phyloP scores from a whole-genome alignment of 2,888 invertebrate species.

The Ceriagrion tenellum region DNA sequence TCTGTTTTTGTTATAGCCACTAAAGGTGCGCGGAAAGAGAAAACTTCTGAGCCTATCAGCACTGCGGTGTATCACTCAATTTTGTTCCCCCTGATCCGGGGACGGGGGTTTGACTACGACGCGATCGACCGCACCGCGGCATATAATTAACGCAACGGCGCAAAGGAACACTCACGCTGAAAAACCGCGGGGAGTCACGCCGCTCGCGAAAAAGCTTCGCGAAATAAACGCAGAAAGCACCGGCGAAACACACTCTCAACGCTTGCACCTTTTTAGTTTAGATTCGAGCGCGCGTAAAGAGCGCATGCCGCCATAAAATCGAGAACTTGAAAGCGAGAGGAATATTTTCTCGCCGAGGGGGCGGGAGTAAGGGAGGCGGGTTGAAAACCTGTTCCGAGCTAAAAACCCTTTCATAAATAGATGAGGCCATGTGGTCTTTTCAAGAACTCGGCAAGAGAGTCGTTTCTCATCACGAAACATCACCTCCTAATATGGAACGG shows the following conservation, averaged over 20 bases:
- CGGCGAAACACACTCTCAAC: not conserved
- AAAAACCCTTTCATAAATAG: slow-evolving; percentile 30
- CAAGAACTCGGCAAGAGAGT: slow-evolving; percentile 37
- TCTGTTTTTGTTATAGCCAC: no score
- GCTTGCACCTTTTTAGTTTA: not conserved
- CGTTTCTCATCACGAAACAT: slow-evolving; percentile 21
- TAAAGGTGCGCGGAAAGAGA: no score
- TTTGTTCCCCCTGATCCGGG: no score
- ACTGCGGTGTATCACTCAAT: no score
- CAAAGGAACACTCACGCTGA: no score
- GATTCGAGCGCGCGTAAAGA: not conserved
- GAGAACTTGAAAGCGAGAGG: slow-evolving; percentile 5
- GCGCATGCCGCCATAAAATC: not conserved
- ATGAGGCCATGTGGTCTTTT: slow-evolving; percentile 42
- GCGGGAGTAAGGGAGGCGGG: not conserved
- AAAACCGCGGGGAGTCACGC: no score
- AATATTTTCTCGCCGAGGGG: not conserved
- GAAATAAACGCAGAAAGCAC: not conserved
- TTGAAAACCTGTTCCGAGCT: not conserved
- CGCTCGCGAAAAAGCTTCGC: no score
- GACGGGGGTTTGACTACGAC: no score
- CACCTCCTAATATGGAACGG: slow-evolving; percentile 44
- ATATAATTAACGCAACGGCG: no score
- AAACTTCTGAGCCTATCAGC: no score
- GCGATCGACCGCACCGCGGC: no score